Percentiles rank a stretch among this genome's conserved stretches.
Evolutionary conservation across 2,797 vertebrate species (phyloP).

Genomic region (Coreius guichenoti): DNA sequence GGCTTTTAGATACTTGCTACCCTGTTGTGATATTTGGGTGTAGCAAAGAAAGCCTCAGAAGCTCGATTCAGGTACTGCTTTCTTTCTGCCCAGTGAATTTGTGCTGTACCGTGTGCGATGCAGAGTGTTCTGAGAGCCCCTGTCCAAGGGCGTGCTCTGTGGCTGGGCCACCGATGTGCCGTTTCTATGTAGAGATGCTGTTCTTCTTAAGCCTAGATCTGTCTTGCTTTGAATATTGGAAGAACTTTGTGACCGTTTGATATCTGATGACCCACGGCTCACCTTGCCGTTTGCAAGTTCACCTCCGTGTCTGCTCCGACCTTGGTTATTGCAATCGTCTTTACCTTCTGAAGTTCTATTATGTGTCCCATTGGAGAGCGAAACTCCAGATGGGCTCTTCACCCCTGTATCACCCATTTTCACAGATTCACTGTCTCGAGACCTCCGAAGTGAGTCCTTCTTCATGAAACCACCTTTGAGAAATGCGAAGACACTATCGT

Average conservation of each 20-base stretch:
- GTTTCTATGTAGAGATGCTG: constrained; percentile 80
- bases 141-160: constrained; percentile 67
- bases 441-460: constrained; percentile 77
- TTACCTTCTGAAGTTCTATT: constrained; percentile 65
- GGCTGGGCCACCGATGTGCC: constrained; percentile 58
- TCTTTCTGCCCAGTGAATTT: constrained; percentile 81
- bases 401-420: constrained; percentile 54
- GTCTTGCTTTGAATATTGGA: constrained; percentile 81
- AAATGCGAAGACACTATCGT: constrained; percentile 80
- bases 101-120: constrained; percentile 82
- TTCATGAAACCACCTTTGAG: constrained; percentile 80
- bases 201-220: constrained; percentile 73
- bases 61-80: constrained; percentile 87
- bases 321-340: constrained; percentile 47
- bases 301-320: constrained; percentile 44
- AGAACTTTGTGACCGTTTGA: constrained; percentile 86
- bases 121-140: constrained; percentile 70
- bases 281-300: constrained; percentile 73
- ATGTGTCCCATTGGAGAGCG: constrained; percentile 73
- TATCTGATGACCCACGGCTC: constrained; percentile 65
- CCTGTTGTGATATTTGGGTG: constrained; percentile 67
- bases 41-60: constrained; percentile 78
- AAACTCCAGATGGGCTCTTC: constrained; percentile 65
- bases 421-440: constrained; percentile 65
- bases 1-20: background rate